Base-by-base conservation (phyloP, 2,888 invertebrate genomes). In the Drosophila niveifrons region DNA sequence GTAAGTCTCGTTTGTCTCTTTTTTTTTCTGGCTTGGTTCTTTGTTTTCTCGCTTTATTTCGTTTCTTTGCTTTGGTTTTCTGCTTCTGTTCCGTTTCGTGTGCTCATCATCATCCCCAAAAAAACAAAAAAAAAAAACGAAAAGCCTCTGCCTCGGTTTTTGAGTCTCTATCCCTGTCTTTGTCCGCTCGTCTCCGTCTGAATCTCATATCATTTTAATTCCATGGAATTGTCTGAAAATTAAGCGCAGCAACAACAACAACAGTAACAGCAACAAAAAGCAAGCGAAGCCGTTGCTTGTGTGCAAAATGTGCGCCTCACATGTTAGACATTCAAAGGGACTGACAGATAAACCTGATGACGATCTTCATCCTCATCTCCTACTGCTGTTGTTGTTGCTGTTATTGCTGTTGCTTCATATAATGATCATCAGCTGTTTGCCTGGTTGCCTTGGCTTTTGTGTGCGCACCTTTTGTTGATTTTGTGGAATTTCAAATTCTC, bases 171-270 rank as follows among this genome's bases (percentile, higher is more conserved):
- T 23, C 31, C 28, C 50, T 10, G 53, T 47, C 57, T 17, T 51
- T 59, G 55, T 58, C 65, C 70, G 58, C 23, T 23, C 50, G 44
- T 41, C 46, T 23, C 53, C 15, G 34, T n/a, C 15, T 59, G 62
- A 56, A 59, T 73, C 72, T 82, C 73, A 75, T 78, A 78, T 82
- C 75, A 75, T 82, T 90, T 88, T 82, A 88, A 87, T 87, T 87
- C 88, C 75, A 65, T 73, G 75, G 88, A 87, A 87, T 89, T 86
- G 83, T 75, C 74, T 79, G 85, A 70, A 82, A 83, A 83, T 80
- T 73, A 74, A 80, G 78, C 78, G 66, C 52, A 79, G 47, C 51
- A 58, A 56, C 63, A 56, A 17, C n/a, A 36, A n/a, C n/a, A n/a
- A n/a, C n/a, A n/a, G n/a, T n/a, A n/a, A n/a, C n/a, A n/a, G n/a